Evolutionary conservation across 2,888 invertebrate species (phyloP), one percentile per base, ranked within the genome.

Genomic region (Eupsilia transversa): DNA sequence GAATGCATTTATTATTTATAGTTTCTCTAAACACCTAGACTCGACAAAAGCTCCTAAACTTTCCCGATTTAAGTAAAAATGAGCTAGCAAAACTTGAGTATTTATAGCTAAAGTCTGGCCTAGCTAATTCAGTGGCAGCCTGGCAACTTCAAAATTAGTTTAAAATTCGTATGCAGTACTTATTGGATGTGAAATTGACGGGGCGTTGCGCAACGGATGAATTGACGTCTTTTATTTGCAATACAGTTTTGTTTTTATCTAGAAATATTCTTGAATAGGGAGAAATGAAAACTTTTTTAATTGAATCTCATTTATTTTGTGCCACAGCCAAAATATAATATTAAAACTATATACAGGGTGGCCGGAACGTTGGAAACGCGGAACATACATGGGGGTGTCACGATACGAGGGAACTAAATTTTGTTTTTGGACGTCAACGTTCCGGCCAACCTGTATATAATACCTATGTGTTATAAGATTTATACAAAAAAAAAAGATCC

Each of bases 121-220:
- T 69, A 69, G 70, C 70, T 71, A 72, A 68, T 72, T 63, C 74
- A 60, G 56, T 14, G 20, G 38, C 23, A 77, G 72, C 64, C 70
- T 65, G 71, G 64, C 9, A 78, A 77, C 66, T 85, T 74, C 52
- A 60, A 66, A 79, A 86, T 79, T 77, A 65, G 80, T 86, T 86
- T 56, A 30, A 71, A 72, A 84, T 68, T 81, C 49, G 56, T 61
- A 73, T 79, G 65, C 72, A 74, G 57, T 49, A 43, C 41, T 76
- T 83, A 86, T 84, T 81, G 67, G 79, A 74, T 69, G 59, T 69
- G 41, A 46, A 86, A 79, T 74, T 83, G 79, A 79, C 68, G 49
- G 74, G 33, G 23, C 10, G 14, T 52, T 71, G 68, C 43, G 41
- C 27, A 35, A n/a, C 10, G 14, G 35, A 23, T 17, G 9, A 59